Percentiles rank a stretch among this genome's conserved stretches.
Evolutionary conservation across 1,140 invertebrate species (phyloP).

Genomic region (Anthonomus grandis): DNA sequence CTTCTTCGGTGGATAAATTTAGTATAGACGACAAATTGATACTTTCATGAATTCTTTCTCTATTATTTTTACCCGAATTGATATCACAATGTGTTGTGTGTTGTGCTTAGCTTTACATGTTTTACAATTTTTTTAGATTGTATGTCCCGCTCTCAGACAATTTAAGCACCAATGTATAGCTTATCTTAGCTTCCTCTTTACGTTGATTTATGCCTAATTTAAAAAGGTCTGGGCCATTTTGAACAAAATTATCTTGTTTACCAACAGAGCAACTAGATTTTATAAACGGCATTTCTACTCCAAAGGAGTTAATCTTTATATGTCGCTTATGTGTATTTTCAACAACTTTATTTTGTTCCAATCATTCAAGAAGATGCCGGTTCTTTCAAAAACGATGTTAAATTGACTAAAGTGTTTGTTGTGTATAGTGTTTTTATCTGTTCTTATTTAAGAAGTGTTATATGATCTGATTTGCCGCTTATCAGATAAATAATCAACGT

Average conservation of each 20-base stretch:
- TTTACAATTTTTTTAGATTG: too few species aligned
- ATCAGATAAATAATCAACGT: conserved; percentile 26
- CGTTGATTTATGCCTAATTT: too few species aligned
- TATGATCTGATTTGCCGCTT: conserved; percentile 24
- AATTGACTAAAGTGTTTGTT: too few species aligned
- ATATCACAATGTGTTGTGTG: not conserved
- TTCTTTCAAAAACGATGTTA: too few species aligned
- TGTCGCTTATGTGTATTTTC: not conserved
- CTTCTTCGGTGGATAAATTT: not conserved
- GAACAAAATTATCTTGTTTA: too few species aligned
- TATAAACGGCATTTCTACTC: not conserved
- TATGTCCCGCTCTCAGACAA: too few species aligned
- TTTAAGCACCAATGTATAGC: too few species aligned
- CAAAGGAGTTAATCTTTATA: too few species aligned
- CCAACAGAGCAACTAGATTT: not conserved
- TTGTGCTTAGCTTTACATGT: too few species aligned
- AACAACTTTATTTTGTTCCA: conserved; percentile 2
- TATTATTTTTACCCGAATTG: not conserved
- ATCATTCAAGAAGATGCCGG: conserved; percentile 6
- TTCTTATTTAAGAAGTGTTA: conserved; percentile 11
- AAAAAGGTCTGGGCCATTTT: not conserved
- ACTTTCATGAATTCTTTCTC: not conserved
- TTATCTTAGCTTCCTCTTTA: too few species aligned
- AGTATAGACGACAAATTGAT: not conserved
- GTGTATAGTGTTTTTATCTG: too few species aligned